Base-by-base conservation (phyloP, 1,140 invertebrate species). In the Psix sp. region DNA sequence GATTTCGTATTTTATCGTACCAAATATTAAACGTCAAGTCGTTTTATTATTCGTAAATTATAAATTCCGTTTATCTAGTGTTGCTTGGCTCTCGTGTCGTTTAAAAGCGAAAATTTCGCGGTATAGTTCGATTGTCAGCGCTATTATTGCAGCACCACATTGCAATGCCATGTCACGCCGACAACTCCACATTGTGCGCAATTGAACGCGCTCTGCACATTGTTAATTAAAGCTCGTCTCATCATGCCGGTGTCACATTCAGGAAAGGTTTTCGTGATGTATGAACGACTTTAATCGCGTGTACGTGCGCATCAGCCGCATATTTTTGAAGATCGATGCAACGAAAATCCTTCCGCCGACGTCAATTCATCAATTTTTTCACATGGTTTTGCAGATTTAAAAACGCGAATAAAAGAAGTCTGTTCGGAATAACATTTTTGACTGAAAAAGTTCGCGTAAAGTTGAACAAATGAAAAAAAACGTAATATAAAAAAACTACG, bases 151-250 rank as follows among this genome's bases (percentile, higher is more conserved):
- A 20, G 48, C 52, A 10, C 20, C 24, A 42, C 62, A 76, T 74
- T 74, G 73, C 73, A 46, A 65, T 71, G 56, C 70, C 62, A 70
- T 75, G 73, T 74, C 76, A 51, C 73, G 59, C 65, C 74, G 82
- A 82, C 83, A 83, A 86, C 81, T 86, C 81, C 78, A 77, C 80
- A 85, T 85, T 84, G 83, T 86, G 65, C 65, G 46, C 79, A 77
- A 82, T 81, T 83, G 77, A 81, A 79, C 76, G 79, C 77, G 82
- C 80, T 80, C 77, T 71, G 73, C 80, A 83, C 80, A 84, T 85
- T 85, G 84, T 85, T 85, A 85, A 86, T 86, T 86, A 85, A 86
- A 85, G 80, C 82, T 78, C 80, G 77, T 80, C 71, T 77, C 79
- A 80, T 74, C 78, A 80, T 77, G 70, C 73, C 75, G 77, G 80